These are phyloP conservation scores for Leucozona laternaria DNA, from an alignment of 2,888 invertebrate genomes.

Conservation along the genomic window DNA sequence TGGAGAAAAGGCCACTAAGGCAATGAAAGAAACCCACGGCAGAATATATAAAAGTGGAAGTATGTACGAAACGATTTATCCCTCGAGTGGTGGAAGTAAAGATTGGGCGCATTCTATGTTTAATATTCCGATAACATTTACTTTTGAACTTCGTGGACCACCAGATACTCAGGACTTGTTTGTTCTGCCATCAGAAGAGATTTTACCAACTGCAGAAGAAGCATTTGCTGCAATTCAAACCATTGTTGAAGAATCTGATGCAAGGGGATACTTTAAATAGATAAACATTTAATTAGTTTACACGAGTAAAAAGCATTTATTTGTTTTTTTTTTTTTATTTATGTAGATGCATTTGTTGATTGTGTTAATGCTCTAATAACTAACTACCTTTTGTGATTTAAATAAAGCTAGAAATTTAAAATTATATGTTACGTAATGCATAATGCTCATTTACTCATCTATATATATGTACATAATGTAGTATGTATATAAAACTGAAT, in stretches of 20 bases:
- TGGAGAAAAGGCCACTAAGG: slow-evolving; percentile 80
- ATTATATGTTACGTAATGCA: too few relatives aligned
- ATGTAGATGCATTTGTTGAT: neutral
- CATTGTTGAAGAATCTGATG: slow-evolving; percentile 81
- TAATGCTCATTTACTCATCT: too few relatives aligned
- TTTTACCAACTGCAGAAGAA: slow-evolving; percentile 81
- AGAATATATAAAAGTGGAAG: slow-evolving; percentile 82
- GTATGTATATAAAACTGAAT: too few relatives aligned
- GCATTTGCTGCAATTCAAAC: slow-evolving; percentile 81
- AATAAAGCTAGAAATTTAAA: too few relatives aligned
- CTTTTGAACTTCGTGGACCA: slow-evolving; percentile 83
- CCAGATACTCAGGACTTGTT: slow-evolving; percentile 82
- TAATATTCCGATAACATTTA: slow-evolving; percentile 82
- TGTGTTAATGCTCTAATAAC: neutral
- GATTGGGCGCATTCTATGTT: slow-evolving; percentile 81
- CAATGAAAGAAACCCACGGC: slow-evolving; percentile 81
- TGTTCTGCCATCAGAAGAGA: slow-evolving; percentile 82
- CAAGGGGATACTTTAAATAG: slow-evolving; percentile 81
- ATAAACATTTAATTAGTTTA: neutral
- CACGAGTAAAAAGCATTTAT: neutral
- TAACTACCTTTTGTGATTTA: neutral
- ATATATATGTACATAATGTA: too few relatives aligned
- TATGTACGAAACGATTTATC: slow-evolving; percentile 83
- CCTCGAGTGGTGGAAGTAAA: slow-evolving; percentile 83
- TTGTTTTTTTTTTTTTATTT: neutral